A percentile compares a stretch with the other conserved stretches of the same genome.
phyloP scores from a whole-genome alignment of 2,113 vertebrate genomes.

The Ochotona curzoniae region DNA sequence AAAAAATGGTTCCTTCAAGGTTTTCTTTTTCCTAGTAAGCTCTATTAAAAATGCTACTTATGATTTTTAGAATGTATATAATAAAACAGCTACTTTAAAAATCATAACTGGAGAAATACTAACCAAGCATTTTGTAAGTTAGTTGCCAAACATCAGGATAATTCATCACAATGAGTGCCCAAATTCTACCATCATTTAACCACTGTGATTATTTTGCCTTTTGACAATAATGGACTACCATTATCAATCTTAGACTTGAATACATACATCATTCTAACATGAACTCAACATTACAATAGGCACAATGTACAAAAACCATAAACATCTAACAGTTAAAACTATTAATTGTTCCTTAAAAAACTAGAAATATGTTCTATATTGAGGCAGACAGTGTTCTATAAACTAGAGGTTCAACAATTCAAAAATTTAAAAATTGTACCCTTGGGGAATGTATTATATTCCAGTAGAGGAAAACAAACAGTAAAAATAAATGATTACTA shows the following conservation, averaged over 20 bases:
- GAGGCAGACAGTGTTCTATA: constrained; percentile 26
- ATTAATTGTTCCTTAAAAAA: constrained; percentile 44
- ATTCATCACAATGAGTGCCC: constrained; percentile 40
- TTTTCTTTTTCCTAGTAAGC: constrained; percentile 5
- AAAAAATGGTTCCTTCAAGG: constrained; percentile 21
- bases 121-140: constrained; percentile 28
- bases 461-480: neutral
- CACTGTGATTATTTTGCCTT: constrained; percentile 46
- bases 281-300: constrained; percentile 42
- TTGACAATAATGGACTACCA: neutral
- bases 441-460: constrained; percentile 9
- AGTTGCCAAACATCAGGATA: constrained; percentile 49
- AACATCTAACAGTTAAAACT: constrained; percentile 47
- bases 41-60: constrained; percentile 16
- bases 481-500: neutral
- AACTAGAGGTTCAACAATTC: constrained; percentile 28
- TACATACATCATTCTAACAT: constrained; percentile 1
- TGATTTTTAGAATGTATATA: constrained; percentile 47
- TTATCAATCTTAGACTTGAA: constrained; percentile 32
- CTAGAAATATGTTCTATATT: constrained; percentile 27
- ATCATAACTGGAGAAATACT: constrained; percentile 47
- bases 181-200: constrained; percentile 45
- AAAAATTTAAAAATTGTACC: neutral
- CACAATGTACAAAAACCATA: constrained; percentile 48
- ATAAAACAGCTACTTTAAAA: constrained; percentile 42